Conservation (phyloP, 1,140 invertebrate genomes). For the Leptinotarsa defecta region DNA sequence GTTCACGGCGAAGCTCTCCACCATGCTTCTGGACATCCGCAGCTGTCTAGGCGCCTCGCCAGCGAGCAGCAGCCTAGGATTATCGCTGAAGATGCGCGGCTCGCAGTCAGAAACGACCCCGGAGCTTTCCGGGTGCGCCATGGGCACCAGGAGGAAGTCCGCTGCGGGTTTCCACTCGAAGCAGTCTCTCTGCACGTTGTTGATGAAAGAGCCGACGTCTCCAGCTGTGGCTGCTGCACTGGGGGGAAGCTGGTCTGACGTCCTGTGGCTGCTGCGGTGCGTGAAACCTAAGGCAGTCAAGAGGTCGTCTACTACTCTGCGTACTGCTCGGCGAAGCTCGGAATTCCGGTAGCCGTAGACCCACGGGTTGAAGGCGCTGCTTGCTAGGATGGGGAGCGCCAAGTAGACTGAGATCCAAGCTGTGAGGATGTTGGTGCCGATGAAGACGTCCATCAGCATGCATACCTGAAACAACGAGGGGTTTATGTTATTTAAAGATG, state of each 20-base stretch:
- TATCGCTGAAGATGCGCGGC: slow-evolving; percentile 38
- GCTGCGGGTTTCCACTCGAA: slow-evolving; percentile 40
- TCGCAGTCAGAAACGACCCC: slow-evolving; percentile 46
- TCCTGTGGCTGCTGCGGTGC: slow-evolving; percentile 46
- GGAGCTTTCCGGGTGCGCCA: slow-evolving; percentile 49
- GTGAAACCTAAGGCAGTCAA: slow-evolving; percentile 57
- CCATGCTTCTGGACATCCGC: slow-evolving; percentile 49
- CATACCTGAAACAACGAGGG: slow-evolving; percentile 58
- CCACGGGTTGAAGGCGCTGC: slow-evolving; percentile 69
- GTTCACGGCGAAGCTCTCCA: slow-evolving; percentile 49
- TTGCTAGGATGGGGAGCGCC: slow-evolving; percentile 64
- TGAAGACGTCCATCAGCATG: slow-evolving; percentile 63
- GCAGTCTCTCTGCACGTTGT: slow-evolving; percentile 47
- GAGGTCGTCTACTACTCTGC: slow-evolving; percentile 62
- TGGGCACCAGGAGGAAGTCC: slow-evolving; percentile 51
- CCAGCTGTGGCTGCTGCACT: slow-evolving; percentile 51
- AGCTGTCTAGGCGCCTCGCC: slow-evolving; percentile 40
- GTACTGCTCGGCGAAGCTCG: slow-evolving; percentile 66
- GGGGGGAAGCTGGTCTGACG: slow-evolving; percentile 43
- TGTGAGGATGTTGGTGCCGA: slow-evolving; percentile 59
- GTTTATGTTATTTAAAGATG: too few species aligned
- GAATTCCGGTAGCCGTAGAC: slow-evolving; percentile 71
- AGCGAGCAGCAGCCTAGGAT: slow-evolving; percentile 41
- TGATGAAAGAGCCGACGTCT: slow-evolving; percentile 49
- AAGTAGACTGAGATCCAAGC: slow-evolving; percentile 63